Conservation (phyloP, 92 coral and sea anemone genomes). For the Parazoanthus swiftii region DNA sequence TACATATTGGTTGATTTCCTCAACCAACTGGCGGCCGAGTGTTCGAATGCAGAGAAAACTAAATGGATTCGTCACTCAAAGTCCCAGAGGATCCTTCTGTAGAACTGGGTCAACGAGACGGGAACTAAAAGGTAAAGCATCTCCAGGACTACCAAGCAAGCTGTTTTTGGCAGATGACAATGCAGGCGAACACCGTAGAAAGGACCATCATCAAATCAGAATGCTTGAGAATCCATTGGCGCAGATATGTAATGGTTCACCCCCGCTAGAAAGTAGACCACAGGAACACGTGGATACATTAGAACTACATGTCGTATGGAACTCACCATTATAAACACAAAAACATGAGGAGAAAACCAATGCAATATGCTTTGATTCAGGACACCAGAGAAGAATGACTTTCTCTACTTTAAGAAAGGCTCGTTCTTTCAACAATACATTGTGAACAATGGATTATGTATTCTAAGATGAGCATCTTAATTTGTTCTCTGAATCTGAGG, state of each 20-base stretch:
- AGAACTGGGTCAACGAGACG: slow-evolving; percentile 29
- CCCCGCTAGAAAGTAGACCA: background rate
- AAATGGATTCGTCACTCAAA: background rate
- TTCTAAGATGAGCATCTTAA: no score
- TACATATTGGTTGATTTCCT: slow-evolving; percentile 50
- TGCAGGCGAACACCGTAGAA: background rate
- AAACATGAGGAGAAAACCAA: background rate
- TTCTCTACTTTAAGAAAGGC: no score
- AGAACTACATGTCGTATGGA: background rate
- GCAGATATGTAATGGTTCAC: background rate
- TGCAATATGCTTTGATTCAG: background rate
- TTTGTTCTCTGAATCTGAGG: no score
- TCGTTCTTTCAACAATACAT: no score
- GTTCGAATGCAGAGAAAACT: background rate
- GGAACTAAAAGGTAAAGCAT: background rate
- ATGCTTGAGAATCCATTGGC: background rate
- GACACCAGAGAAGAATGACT: no score
- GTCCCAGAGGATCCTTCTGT: background rate
- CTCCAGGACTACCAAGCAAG: slow-evolving; percentile 19
- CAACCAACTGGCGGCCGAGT: slow-evolving; percentile 16
- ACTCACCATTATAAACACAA: background rate
- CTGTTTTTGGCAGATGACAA: background rate
- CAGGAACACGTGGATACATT: background rate
- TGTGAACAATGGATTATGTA: no score
- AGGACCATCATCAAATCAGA: background rate